These are phyloP conservation scores for Pleuronectes platessa DNA, from an alignment of 2,113 vertebrate species.

Conservation along the genomic window DNA sequence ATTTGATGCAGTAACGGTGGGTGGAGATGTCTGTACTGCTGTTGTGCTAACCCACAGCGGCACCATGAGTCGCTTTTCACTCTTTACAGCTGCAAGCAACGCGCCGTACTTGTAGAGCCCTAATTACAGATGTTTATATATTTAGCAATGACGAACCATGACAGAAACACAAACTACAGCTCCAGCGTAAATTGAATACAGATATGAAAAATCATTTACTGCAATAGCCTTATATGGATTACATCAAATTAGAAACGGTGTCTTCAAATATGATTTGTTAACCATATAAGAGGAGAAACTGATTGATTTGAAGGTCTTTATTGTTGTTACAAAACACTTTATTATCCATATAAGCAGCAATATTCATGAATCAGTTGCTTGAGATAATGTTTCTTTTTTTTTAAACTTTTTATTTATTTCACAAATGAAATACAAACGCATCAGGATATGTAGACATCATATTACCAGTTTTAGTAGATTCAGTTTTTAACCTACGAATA, in stretches of 20 bases:
- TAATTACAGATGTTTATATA: not conserved
- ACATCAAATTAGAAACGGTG: not conserved
- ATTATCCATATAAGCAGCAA: not conserved
- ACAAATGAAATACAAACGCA: no score
- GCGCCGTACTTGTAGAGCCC: not conserved
- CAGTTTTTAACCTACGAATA: no score
- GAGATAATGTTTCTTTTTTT: no score
- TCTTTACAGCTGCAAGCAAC: not conserved
- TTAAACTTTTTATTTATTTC: no score
- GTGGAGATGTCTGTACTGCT: constrained; percentile 37
- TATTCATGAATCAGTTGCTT: no score
- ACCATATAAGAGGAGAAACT: no score
- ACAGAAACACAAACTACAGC: not conserved
- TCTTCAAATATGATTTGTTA: not conserved
- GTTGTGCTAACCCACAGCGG: constrained; percentile 56
- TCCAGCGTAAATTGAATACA: not conserved
- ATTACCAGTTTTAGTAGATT: not conserved
- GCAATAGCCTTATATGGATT: no score
- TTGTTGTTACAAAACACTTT: not conserved
- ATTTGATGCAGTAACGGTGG: constrained; percentile 26
- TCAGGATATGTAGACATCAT: not conserved
- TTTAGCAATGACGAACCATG: not conserved
- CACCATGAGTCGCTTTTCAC: constrained; percentile 53
- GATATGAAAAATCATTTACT: not conserved
- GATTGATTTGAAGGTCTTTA: not conserved